Evolutionary conservation across 2,113 vertebrate genomes (phyloP), one percentile per base, ranked within the genome.

Genomic region (Onychostoma macrolepis): DNA sequence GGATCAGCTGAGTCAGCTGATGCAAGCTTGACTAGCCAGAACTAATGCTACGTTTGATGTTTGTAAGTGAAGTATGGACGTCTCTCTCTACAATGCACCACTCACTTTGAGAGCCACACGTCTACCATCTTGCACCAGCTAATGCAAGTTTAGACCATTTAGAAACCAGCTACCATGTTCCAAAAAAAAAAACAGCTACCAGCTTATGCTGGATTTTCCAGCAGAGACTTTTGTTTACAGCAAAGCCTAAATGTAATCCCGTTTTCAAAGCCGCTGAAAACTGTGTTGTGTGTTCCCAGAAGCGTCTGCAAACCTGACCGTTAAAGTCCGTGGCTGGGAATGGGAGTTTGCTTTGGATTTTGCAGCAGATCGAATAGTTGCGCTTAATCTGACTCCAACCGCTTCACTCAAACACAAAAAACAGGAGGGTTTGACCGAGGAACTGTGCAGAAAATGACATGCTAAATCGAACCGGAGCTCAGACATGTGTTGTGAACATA

Each of bases 381-480:
- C 17, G 15, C 87, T 86, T 90, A 87, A 90, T 85, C 86, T 89
- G 87, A 78, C 86, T 80, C 26, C 19, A 41, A 56, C 63, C 78
- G 38, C 53, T 28, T 45, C 17, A 26, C 88, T 89, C 45, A 53
- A 53, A 24, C 19, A 36, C 80, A 90, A 90, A 91, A 89, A 6
- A 1, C 6, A 80, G 85, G 48, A 26, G 89, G 21, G 4, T 53
- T 15, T 24, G 61, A 45, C n/a, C 24, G 28, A 50, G 28, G 15
- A 69, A 76, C 26, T 1, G 76, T 86, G 81, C 26, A 80, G 87
- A 85, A 93, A 91, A 61, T 86, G 92, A 74, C 89, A 85, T 48
- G 80, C 88, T 38, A 86, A 86, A 92, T 89, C 87, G 28, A 12
- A 87, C 90, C 91, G 79, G 7, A 3, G 74, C 87, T 89, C 86